phyloP scores from a whole-genome alignment of 2,113 vertebrate genomes.

The Dunckerocampus dactyliophorus region DNA sequence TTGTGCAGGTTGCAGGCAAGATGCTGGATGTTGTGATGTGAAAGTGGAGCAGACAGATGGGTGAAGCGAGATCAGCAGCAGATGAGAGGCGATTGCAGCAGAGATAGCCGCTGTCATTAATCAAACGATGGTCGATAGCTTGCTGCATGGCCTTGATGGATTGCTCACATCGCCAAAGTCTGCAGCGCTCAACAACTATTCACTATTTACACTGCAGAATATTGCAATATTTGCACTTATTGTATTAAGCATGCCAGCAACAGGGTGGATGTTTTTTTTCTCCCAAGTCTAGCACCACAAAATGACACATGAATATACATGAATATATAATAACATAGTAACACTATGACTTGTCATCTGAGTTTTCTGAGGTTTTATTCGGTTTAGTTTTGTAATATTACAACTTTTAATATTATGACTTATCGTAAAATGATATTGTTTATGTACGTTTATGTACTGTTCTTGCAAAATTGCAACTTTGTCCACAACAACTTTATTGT shows the following conservation, averaged over 20 bases:
- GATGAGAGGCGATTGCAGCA: slow-evolving; percentile 59
- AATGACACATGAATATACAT: too few species aligned
- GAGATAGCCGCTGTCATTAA: slow-evolving; percentile 52
- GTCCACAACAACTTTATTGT: too few species aligned
- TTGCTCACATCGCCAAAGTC: slow-evolving; percentile 5
- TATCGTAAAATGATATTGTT: too few species aligned
- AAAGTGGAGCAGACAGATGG: slow-evolving; percentile 66
- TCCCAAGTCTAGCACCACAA: too few species aligned
- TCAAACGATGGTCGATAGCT: slow-evolving; percentile 60
- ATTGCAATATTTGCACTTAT: neutral
- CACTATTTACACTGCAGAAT: slow-evolving; percentile 7
- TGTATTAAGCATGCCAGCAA: neutral
- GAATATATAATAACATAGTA: too few species aligned
- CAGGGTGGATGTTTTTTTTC: too few species aligned
- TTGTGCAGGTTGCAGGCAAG: slow-evolving; percentile 39
- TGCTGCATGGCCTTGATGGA: slow-evolving; percentile 38
- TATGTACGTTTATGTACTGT: too few species aligned
- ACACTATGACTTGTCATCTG: too few species aligned
- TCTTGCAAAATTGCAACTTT: too few species aligned
- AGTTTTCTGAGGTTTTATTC: too few species aligned
- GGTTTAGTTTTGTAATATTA: too few species aligned
- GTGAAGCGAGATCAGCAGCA: slow-evolving; percentile 50
- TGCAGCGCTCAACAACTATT: neutral
- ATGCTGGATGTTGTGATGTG: slow-evolving; percentile 57
- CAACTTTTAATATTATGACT: too few species aligned